Evolutionary conservation across 2,113 vertebrate species (phyloP).

Genomic region (Garra rufa): DNA sequence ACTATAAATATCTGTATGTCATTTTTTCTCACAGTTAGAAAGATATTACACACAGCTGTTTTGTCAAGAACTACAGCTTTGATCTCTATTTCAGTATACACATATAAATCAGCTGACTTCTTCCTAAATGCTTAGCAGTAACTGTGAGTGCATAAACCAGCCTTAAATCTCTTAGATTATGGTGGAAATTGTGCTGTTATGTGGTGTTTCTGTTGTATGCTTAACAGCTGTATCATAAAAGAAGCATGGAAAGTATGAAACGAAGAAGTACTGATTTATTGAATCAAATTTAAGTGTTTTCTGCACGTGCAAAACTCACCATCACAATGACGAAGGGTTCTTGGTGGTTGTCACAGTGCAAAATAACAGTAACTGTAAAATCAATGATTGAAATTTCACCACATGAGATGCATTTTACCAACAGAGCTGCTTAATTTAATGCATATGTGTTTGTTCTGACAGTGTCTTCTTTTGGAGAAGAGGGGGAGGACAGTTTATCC

Average conservation of each 20-base stretch:
- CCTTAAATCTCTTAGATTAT: not conserved
- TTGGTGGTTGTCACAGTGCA: not conserved
- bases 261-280: not conserved
- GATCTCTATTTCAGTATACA: not conserved
- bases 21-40: not conserved
- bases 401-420: not conserved
- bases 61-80: not conserved
- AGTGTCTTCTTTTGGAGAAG: slow-evolving; percentile 67
- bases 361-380: not conserved
- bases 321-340: not conserved
- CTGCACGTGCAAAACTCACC: not conserved
- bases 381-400: not conserved
- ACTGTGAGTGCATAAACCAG: not conserved
- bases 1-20: not conserved
- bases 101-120: not conserved
- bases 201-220: not conserved
- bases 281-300: not conserved
- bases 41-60: not conserved
- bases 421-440: not conserved
- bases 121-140: not conserved
- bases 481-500: slow-evolving; percentile 57
- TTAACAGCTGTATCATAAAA: not conserved
- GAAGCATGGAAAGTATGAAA: not conserved
- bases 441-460: slow-evolving; percentile 11
- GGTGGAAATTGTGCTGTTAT: not conserved